Evolutionary conservation across 2,113 vertebrate genomes (phyloP).

Genomic region (Todiramphus saurophagus): DNA sequence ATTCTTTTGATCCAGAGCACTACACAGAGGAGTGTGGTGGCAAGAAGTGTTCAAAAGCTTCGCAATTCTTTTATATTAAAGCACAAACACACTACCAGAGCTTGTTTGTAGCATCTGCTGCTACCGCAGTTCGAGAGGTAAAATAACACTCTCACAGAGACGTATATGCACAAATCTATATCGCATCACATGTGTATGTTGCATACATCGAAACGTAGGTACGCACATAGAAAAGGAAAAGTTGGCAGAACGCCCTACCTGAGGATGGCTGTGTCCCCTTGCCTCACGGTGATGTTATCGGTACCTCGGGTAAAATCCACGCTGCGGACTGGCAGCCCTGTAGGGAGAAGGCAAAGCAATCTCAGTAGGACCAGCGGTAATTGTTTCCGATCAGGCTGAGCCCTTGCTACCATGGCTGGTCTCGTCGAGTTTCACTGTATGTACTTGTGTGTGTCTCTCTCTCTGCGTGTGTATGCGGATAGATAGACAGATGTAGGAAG

Average conservation of each 20-base stretch:
- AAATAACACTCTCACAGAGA: background rate
- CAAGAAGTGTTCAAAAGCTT: background rate
- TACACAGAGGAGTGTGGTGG: background rate
- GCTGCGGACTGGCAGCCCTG: constrained; percentile 98
- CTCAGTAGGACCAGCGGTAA: constrained; percentile 94
- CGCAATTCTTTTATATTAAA: background rate
- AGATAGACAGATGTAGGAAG: background rate
- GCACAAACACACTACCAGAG: background rate
- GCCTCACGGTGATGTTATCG: constrained; percentile 99
- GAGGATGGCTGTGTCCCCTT: constrained; percentile 97
- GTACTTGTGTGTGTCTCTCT: background rate
- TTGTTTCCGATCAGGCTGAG: constrained; percentile 89
- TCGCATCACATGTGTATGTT: background rate
- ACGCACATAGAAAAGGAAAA: background rate
- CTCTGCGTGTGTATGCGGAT: background rate
- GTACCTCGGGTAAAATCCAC: constrained; percentile 97
- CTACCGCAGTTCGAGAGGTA: constrained; percentile 14
- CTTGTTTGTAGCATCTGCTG: background rate
- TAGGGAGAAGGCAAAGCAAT: constrained; percentile 97
- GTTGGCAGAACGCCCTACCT: constrained; percentile 84
- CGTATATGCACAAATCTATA: background rate
- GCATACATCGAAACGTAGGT: background rate
- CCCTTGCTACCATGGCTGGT: constrained; percentile 88
- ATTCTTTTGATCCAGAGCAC: constrained; percentile 16
- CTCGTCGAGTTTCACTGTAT: constrained; percentile 50